Conservation (phyloP, 1,140 invertebrate species). For the Eubasilissa regina region DNA sequence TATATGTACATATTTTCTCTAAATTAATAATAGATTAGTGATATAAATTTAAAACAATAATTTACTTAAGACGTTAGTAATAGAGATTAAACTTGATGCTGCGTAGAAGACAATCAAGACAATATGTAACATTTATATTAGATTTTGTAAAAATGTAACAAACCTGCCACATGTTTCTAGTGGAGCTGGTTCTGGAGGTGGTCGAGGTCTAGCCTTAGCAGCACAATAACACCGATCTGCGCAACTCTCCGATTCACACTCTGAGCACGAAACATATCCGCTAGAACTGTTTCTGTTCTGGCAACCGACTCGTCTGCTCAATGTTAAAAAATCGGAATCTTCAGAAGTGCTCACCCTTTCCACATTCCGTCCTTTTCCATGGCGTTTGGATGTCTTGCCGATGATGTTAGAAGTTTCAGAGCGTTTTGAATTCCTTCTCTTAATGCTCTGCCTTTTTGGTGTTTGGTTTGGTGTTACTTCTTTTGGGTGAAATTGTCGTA, state of each 20-base stretch:
- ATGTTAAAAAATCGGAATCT: constrained; percentile 78
- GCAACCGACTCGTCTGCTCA: constrained; percentile 71
- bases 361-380: constrained; percentile 66
- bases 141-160: constrained; percentile 18
- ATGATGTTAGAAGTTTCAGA: constrained; percentile 66
- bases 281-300: constrained; percentile 80
- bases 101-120: too few species aligned
- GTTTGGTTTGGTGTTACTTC: constrained; percentile 65
- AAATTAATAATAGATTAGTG: too few species aligned
- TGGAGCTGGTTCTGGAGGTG: constrained; percentile 60
- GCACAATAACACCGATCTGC: constrained; percentile 83
- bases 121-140: too few species aligned
- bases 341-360: constrained; percentile 76
- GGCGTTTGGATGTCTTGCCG: constrained; percentile 63
- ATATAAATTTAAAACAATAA: too few species aligned
- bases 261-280: constrained; percentile 88
- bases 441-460: constrained; percentile 67
- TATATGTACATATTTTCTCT: too few species aligned
- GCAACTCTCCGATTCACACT: constrained; percentile 88
- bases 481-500: constrained; percentile 74
- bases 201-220: constrained; percentile 50
- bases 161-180: constrained; percentile 56
- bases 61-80: too few species aligned
- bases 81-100: too few species aligned
- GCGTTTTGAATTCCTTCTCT: constrained; percentile 68